Conservation (phyloP, 2,888 invertebrate genomes). For the Cloeon dipterum region DNA sequence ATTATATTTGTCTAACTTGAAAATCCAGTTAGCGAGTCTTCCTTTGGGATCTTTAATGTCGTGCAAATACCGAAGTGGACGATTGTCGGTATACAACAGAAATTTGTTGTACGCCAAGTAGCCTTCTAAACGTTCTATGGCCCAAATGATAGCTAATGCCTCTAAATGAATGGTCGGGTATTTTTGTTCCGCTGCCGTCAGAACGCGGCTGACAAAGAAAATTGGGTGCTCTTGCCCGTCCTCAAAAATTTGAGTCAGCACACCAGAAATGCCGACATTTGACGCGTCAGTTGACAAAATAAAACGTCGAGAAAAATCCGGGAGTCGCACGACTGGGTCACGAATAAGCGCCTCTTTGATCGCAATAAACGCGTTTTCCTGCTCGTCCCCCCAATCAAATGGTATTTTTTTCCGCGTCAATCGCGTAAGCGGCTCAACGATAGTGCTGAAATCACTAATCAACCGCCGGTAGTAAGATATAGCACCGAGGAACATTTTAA, state of each 20-base stretch:
- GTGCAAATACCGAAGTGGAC: too few relatives aligned
- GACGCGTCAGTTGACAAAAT: slow-evolving; percentile 2
- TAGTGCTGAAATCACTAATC: background rate
- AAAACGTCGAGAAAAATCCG: slow-evolving; percentile 1
- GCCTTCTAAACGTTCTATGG: too few relatives aligned
- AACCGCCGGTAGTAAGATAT: background rate
- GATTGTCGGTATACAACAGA: too few relatives aligned
- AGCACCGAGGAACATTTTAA: too few relatives aligned
- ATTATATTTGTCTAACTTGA: too few relatives aligned
- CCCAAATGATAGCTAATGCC: too few relatives aligned
- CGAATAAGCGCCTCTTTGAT: background rate
- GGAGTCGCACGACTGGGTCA: slow-evolving; percentile 4
- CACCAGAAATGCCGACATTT: background rate
- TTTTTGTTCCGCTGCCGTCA: too few relatives aligned
- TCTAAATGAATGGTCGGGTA: too few relatives aligned
- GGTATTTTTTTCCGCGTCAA: background rate
- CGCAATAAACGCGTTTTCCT: background rate
- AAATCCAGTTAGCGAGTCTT: too few relatives aligned
- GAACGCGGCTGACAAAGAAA: too few relatives aligned
- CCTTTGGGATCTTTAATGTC: too few relatives aligned
- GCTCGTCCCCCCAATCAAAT: background rate
- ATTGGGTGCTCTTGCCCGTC: slow-evolving; percentile 4
- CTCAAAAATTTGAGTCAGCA: slow-evolving; percentile 1
- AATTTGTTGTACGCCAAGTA: too few relatives aligned
- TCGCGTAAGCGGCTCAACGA: background rate